Conservation (phyloP, 2,888 invertebrate genomes). For the Patella depressa region DNA sequence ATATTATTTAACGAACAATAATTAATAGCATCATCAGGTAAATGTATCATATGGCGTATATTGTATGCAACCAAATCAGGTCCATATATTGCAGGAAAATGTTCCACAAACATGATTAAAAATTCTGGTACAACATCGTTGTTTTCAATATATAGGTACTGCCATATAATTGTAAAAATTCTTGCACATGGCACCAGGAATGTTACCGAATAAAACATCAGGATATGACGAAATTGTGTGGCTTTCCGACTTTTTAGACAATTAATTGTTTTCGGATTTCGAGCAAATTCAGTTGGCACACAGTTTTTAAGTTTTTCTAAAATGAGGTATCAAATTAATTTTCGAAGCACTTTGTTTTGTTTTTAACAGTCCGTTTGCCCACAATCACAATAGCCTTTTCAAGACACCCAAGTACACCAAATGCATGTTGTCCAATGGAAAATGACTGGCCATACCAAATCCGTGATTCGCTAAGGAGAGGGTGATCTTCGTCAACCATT, state of each 20-base stretch:
- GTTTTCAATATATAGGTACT: not conserved
- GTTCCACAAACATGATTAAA: not conserved
- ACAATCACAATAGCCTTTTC: not conserved
- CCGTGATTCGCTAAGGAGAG: not conserved
- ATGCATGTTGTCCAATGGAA: not conserved
- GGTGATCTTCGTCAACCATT: constrained; percentile 5
- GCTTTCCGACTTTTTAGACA: constrained; percentile 10
- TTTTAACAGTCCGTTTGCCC: constrained; percentile 6
- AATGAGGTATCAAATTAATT: no score
- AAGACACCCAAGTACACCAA: not conserved
- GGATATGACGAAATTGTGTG: not conserved
- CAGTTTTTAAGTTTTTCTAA: not conserved
- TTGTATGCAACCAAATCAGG: constrained; percentile 12
- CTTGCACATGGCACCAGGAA: not conserved
- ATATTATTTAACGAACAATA: constrained; percentile 14
- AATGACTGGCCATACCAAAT: constrained; percentile 13
- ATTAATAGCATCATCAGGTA: not conserved
- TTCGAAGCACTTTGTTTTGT: not conserved
- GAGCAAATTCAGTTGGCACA: constrained; percentile 13
- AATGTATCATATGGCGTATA: constrained; percentile 1
- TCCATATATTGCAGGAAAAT: constrained; percentile 2
- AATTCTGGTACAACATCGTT: not conserved
- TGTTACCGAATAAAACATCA: not conserved
- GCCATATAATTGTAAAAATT: constrained; percentile 9
- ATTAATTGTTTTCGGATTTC: constrained; percentile 5